Base-by-base conservation (phyloP, 2,797 vertebrate species). In the Hydrolagus colliei region DNA sequence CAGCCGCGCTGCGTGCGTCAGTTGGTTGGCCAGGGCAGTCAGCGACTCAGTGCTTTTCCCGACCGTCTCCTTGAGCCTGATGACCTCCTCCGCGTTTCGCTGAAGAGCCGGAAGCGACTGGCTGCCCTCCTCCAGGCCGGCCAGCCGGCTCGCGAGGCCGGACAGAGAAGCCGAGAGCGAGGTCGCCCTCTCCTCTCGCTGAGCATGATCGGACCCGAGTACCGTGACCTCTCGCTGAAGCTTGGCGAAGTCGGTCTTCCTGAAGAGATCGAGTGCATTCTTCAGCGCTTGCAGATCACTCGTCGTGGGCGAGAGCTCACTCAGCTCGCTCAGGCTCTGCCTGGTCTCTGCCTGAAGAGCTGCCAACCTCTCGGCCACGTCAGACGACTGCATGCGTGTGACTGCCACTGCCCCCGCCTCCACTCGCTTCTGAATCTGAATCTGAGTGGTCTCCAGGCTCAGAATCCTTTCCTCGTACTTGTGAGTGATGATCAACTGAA, bases 261-360 rank as follows among this genome's bases (percentile, higher is more conserved):
- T 89, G n/a, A 74, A n/a, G 65, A 73, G 88, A 63, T 72, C 77
- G 82, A 93, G 71, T 86, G 32, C 35, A 68, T 65, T 86, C 88
- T 89, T 89, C 72, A 93, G 88, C 72, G 88, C 89, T 35, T 80
- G 85, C 88, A 94, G 89, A 7, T 92, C 91, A 75, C 92, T 91
- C 85, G 87, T 78, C 14, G 92, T 92, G 87, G 90, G 91, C 0
- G 89, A 88, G 72, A 89, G 88, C 71, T 91, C 89, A 87, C 91
- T 92, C 89, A 93, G 88, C 89, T 93, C 92, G 0, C 88, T 87
- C 87, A 94, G 89, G 4, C 90, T 90, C 3, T 86, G 32, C 72
- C 91, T 91, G 90, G 93, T 91, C 89, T 92, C 91, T 0, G 89
- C 89, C 88, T 92, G 90, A 35, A 93, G 90, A 0, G 89, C 90